Conservation (phyloP, 2,888 invertebrate genomes). For the Lasioglossum morio region DNA sequence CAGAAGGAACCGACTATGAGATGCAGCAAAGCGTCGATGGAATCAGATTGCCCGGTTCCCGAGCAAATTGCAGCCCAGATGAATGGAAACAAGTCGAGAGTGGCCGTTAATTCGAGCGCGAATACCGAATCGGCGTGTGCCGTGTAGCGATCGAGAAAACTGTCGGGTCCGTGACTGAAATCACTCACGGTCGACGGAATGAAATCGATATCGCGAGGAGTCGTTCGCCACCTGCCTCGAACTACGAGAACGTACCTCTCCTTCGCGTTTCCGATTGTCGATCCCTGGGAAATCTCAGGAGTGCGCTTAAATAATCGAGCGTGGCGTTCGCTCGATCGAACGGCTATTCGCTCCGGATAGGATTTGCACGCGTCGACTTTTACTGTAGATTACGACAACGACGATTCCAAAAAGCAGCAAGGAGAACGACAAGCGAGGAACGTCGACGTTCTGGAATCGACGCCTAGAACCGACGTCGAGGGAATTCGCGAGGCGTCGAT, state of each 20-base stretch:
- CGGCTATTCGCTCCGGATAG: conserved; percentile 46
- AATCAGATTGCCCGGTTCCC: not conserved
- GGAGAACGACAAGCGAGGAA: not conserved
- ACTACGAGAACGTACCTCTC: not conserved
- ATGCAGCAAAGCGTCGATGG: not conserved
- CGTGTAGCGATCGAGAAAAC: conserved; percentile 4
- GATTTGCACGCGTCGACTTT: conserved; percentile 43
- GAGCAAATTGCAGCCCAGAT: not conserved
- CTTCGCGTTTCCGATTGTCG: not conserved
- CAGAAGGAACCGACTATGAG: not conserved
- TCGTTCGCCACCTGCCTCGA: not conserved
- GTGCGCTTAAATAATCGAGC: conserved; percentile 66
- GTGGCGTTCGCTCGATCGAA: conserved; percentile 48
- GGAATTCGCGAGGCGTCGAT: conserved; percentile 2
- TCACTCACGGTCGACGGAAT: not conserved
- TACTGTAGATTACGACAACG: conserved; percentile 12
- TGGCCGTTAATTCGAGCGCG: not conserved
- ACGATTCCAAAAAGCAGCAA: not conserved
- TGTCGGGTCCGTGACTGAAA: not conserved
- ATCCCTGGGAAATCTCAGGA: conserved; percentile 44
- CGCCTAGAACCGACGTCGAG: not conserved
- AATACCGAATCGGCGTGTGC: not conserved
- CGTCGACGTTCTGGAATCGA: conserved; percentile 1
- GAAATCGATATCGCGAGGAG: conserved; percentile 3
- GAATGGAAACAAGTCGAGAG: conserved; percentile 7